Evolutionary conservation across 1,140 invertebrate species (phyloP).

Genomic region (Polypedilum pembai): DNA sequence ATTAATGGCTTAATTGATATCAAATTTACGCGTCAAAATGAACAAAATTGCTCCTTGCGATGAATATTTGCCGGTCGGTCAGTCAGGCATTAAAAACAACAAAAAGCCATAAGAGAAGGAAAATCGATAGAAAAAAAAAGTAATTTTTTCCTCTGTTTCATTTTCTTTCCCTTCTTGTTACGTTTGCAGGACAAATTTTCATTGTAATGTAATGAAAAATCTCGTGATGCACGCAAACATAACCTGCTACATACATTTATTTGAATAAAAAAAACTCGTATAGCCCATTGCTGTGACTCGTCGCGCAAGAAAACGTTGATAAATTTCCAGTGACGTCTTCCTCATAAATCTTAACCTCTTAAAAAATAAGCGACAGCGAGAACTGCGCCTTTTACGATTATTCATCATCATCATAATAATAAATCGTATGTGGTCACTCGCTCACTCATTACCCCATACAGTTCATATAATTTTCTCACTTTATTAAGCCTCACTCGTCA

Average conservation of each 20-base stretch:
- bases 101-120: too few relatives aligned
- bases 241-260: neutral
- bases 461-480: conserved; percentile 5
- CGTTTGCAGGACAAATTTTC: neutral
- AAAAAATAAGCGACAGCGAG: neutral
- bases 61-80: too few relatives aligned
- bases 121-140: too few relatives aligned
- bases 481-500: neutral
- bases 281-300: too few relatives aligned
- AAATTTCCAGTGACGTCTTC: conserved; percentile 12
- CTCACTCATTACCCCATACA: neutral
- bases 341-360: neutral
- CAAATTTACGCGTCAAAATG: too few relatives aligned
- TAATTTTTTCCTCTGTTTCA: too few relatives aligned
- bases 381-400: neutral
- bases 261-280: too few relatives aligned
- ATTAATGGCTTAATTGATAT: too few relatives aligned
- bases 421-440: neutral
- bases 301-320: neutral
- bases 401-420: neutral
- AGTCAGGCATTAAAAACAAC: too few relatives aligned
- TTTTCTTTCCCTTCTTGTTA: neutral
- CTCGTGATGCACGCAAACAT: conserved; percentile 1
- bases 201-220: conserved; percentile 16
- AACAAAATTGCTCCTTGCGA: too few relatives aligned